A percentile compares a stretch with the other conserved stretches of the same genome.
phyloP scores from a whole-genome alignment of 2,888 invertebrate species.

The Anagyrus pseudococci region DNA sequence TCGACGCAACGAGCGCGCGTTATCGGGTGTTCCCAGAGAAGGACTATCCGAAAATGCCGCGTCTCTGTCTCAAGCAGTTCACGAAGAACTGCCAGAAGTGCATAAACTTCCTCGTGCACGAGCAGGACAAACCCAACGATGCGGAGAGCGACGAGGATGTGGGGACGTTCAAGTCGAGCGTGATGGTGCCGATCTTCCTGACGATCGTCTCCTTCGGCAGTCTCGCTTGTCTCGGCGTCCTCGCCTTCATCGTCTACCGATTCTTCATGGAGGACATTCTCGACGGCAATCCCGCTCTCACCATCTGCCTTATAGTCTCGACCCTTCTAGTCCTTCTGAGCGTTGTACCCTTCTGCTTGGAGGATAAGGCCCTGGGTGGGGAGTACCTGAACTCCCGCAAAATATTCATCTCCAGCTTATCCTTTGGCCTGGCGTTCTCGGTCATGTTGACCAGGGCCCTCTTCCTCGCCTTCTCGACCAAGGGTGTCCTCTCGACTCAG shows the following conservation, averaged over 20 bases:
- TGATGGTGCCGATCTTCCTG: conserved; percentile 70
- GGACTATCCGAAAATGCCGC: conserved; percentile 43
- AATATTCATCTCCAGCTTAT: conserved; percentile 67
- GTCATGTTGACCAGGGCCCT: conserved; percentile 70
- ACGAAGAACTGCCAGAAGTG: conserved; percentile 50
- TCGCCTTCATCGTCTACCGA: conserved; percentile 71
- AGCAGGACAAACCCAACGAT: not conserved
- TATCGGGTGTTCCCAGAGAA: conserved; percentile 44
- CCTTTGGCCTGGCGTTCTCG: conserved; percentile 71
- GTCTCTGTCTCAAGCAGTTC: conserved; percentile 46
- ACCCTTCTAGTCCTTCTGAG: conserved; percentile 60
- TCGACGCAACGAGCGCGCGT: conserved; percentile 41
- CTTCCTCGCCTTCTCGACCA: conserved; percentile 72
- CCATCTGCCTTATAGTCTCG: conserved; percentile 61
- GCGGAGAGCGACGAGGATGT: conserved; percentile 12
- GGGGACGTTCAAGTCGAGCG: conserved; percentile 51
- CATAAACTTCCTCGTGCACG: conserved; percentile 45
- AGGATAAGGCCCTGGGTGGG: conserved; percentile 49
- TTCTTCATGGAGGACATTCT: conserved; percentile 68
- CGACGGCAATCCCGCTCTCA: conserved; percentile 71
- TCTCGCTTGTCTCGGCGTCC: conserved; percentile 70
- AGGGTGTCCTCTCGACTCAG: conserved; percentile 72
- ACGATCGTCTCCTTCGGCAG: conserved; percentile 73
- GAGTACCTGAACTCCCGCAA: conserved; percentile 65
- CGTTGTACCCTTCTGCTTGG: conserved; percentile 60